Evolutionary conservation across 2,113 vertebrate species (phyloP).

Genomic region (Amazona guildingii): DNA sequence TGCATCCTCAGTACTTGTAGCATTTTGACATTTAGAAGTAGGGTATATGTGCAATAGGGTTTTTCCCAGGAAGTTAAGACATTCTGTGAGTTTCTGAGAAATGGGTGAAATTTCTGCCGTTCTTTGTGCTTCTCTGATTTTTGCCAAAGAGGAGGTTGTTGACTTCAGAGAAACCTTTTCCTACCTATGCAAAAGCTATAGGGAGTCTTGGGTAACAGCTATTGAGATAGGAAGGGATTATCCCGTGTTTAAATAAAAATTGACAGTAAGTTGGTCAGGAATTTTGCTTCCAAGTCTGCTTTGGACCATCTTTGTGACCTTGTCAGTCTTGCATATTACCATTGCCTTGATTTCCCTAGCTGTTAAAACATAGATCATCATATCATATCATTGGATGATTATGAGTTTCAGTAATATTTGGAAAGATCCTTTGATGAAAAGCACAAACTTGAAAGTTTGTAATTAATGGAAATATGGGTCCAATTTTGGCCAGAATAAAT

Average conservation of each 20-base stretch:
- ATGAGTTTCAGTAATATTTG: background rate
- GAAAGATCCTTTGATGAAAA: background rate
- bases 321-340: background rate
- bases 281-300: background rate
- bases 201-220: background rate
- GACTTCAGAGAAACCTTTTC: background rate
- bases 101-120: background rate
- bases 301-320: background rate
- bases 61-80: background rate
- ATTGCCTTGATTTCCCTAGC: background rate
- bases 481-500: background rate
- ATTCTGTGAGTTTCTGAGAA: background rate
- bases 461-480: background rate
- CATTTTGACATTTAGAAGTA: background rate
- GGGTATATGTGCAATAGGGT: background rate
- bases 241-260: background rate
- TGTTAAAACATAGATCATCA: background rate
- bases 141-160: background rate
- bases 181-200: background rate
- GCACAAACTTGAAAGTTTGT: background rate
- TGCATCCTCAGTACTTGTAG: background rate
- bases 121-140: background rate
- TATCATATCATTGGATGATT: background rate
- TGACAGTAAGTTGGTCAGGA: background rate
- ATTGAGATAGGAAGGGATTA: background rate